Base-by-base conservation (phyloP, 2,113 vertebrate species). In the Mesembrinibis cayennensis region DNA sequence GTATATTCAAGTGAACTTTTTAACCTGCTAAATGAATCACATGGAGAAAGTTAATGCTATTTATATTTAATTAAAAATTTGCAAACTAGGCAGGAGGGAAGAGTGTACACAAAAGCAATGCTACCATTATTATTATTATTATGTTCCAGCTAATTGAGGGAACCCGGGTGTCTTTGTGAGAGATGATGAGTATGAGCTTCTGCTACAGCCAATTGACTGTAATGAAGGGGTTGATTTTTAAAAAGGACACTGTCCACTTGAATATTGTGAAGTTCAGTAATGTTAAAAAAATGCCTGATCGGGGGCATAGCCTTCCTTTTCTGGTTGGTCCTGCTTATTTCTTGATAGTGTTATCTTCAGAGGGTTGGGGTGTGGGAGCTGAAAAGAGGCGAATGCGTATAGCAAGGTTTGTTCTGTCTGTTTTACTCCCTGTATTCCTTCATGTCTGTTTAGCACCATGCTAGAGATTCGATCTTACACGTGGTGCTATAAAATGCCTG, bases 61-160 rank as follows among this genome's bases (percentile, higher is more conserved):
- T 96, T 95, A 22, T 94, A 76, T 87, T 96, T 87, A 85, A 93
- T 87, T 69, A 93, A 93, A 94, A 52, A 53, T 73, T 55, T 89
- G 62, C 47, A 44, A 90, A 82, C 23, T 10, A 30, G 53, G 26
- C 67, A 70, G 47, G 21, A 61, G 22, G 32, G 38, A 78, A 78
- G 38, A 61, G 26, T 2, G 7, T 79, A 71, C 26, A 69, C 47
- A 66, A 71, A 76, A 63, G 38, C 56, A 9, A 9, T n/a, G 27
- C 45, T 82, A 36, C 34, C 18, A 16, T 89, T n/a, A n/a, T n/a
- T n/a, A n/a, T n/a, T n/a, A n/a, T n/a, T n/a, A n/a, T 78, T 73
- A 36, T n/a, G 13, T 42, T 87, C 34, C 62, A 27, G 27, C 23
- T 89, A 32, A 56, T 62, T 7, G 2, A 74, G 40, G 45, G 19